Base-by-base conservation (phyloP, 2,113 vertebrate genomes). In the Gallinago media region DNA sequence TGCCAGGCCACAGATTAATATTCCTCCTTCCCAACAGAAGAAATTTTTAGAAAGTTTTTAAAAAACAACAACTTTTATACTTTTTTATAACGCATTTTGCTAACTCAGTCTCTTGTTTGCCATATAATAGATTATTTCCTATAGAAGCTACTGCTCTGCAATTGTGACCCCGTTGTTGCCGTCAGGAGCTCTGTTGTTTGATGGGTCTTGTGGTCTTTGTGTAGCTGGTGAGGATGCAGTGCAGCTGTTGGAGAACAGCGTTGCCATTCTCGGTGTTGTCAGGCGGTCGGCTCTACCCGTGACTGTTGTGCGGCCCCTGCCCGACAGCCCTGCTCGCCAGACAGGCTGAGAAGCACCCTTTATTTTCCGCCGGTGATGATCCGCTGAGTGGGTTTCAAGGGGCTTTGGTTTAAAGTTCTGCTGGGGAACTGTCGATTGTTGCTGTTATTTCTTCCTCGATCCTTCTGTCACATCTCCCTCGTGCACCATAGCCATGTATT, bases 31-130 rank as follows among this genome's bases (percentile, higher is more conserved):
- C 55, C 78, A 68, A 52, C 88, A 36, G 25, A 66, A 56, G 44
- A 68, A 42, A 59, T 89, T 96, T 97, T 95, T 96, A 96, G 91
- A 46, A 52, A 58, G 68, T 94, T 98, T 98, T 97, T 91, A 76
- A 89, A 94, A 94, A 61, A 17, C 50, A 38, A 11, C 61, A 84
- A 90, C 72, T 97, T 98, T 98, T 97, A 38, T 98, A 98, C 96
- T 91, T 97, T 98, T 97, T 97, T 94, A 97, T 96, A 95, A 96
- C 73, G 67, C 93, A 19, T 92, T 98, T 98, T 97, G 96, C 96
- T 98, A 97, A 97, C 86, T 89, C 36, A 1, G 96, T 97, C 95
- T 96, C 85, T 95, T 8, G 42, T 91, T 92, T 94, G 86, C 92
- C 95, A 21, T 67, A 5, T 42, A 9, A 5, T 62, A 38, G 9